Evolutionary conservation across 2,113 vertebrate species (phyloP).

Genomic region (Nansenia antarctica): DNA sequence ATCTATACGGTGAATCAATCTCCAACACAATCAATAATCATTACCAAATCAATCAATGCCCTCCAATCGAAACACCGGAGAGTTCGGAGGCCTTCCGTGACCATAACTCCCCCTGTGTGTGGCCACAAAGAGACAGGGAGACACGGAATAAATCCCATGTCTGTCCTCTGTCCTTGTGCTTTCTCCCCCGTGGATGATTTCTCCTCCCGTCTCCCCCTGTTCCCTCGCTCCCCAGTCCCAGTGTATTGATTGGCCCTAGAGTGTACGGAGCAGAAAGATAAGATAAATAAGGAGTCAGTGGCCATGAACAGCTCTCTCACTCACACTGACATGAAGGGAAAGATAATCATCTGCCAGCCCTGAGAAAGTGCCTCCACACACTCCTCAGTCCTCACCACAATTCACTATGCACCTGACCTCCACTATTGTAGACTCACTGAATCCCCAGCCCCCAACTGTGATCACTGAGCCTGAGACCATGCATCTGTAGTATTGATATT

Average conservation of each 20-base stretch:
- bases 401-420: slow-evolving; percentile 29
- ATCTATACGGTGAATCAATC: slow-evolving; percentile 35
- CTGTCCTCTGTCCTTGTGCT: slow-evolving; percentile 54
- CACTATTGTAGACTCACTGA: too few relatives aligned
- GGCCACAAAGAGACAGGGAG: slow-evolving; percentile 53
- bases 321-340: slow-evolving; percentile 55
- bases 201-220: slow-evolving; percentile 56
- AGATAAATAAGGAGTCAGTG: slow-evolving; percentile 70
- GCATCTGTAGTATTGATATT: too few relatives aligned
- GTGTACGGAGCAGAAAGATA: slow-evolving; percentile 53
- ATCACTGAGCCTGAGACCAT: too few relatives aligned
- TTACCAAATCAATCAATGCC: slow-evolving; percentile 56
- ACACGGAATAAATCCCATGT: slow-evolving; percentile 55
- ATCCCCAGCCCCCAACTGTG: not conserved
- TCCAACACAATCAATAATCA: slow-evolving; percentile 50
- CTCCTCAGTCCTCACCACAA: slow-evolving; percentile 29
- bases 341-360: slow-evolving; percentile 51
- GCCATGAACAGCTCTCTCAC: slow-evolving; percentile 62
- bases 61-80: slow-evolving; percentile 43
- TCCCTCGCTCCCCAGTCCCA: slow-evolving; percentile 49
- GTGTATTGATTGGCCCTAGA: slow-evolving; percentile 67
- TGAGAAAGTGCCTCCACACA: slow-evolving; percentile 24
- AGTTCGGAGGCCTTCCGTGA: slow-evolving; percentile 45
- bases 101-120: slow-evolving; percentile 47
- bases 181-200: slow-evolving; percentile 55